phyloP scores from a whole-genome alignment of 2,888 invertebrate genomes.

The Scaptomyza parva region DNA sequence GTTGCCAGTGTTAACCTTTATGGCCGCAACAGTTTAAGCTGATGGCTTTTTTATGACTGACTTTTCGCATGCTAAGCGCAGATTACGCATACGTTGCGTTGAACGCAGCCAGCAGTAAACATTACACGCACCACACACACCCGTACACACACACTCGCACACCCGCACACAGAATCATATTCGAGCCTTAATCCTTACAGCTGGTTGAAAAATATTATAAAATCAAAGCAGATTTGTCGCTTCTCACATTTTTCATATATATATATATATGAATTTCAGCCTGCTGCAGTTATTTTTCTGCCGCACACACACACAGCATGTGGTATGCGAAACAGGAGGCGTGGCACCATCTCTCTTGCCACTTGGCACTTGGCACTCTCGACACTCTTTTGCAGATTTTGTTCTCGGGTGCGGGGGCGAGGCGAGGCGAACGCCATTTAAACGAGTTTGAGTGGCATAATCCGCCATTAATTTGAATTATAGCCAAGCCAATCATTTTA shows the following conservation, averaged over 20 bases:
- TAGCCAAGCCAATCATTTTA: constrained; percentile 72
- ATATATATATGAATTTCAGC: constrained; percentile 20
- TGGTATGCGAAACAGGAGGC: constrained; percentile 15
- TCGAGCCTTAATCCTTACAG: constrained; percentile 13
- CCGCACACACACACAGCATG: constrained; percentile 14
- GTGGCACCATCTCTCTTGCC: no score
- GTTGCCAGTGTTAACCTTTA: constrained; percentile 72
- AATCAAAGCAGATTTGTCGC: constrained; percentile 52
- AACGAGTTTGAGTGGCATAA: constrained; percentile 75
- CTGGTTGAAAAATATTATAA: constrained; percentile 45
- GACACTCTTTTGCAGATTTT: constrained; percentile 19
- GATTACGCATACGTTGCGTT: constrained; percentile 73
- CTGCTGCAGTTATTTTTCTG: constrained; percentile 33
- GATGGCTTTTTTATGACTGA: constrained; percentile 77
- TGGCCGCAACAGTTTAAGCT: constrained; percentile 80
- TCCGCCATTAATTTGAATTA: constrained; percentile 80
- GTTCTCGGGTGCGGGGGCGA: no score
- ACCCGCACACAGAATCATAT: no score
- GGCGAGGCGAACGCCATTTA: no score
- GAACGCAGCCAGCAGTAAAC: constrained; percentile 50
- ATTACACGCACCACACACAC: constrained; percentile 47
- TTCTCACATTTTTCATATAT: constrained; percentile 31
- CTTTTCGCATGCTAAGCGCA: constrained; percentile 78
- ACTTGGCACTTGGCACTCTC: no score
- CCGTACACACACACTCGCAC: neutral